phyloP scores from a whole-genome alignment of 1,140 invertebrate species.

The Linepithema humile region DNA sequence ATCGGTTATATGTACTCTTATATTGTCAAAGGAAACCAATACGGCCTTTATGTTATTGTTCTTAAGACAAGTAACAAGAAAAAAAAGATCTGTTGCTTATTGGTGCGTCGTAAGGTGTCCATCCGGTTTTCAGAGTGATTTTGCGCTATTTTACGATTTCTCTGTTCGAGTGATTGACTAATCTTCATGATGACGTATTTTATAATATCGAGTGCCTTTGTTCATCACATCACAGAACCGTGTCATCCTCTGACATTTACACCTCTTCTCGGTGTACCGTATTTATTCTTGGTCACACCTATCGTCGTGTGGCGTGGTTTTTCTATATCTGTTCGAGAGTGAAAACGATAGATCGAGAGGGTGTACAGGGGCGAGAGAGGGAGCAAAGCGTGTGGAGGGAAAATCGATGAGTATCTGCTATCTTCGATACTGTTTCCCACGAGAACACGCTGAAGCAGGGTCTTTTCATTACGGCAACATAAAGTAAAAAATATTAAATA shows the following conservation, averaged over 20 bases:
- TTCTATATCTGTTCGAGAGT: conserved; percentile 16
- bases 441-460: background rate
- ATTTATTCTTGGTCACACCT: conserved; percentile 27
- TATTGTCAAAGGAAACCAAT: background rate
- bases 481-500: background rate
- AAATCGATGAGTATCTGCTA: conserved; percentile 31
- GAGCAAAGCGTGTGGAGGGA: background rate
- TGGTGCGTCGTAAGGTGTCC: background rate
- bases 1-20: background rate
- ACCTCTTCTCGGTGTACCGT: background rate
- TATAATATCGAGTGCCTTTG: conserved; percentile 11
- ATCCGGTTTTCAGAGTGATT: too few species aligned
- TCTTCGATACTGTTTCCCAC: background rate
- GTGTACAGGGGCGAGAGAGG: background rate
- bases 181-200: conserved; percentile 37
- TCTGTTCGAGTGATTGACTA: background rate
- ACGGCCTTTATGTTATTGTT: background rate
- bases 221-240: conserved; percentile 16
- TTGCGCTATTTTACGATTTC: too few species aligned
- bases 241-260: conserved; percentile 53
- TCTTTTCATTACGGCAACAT: conserved; percentile 7
- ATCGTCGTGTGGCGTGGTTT: conserved; percentile 2
- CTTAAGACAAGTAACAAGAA: background rate
- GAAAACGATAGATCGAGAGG: background rate
- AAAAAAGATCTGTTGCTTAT: background rate